These are phyloP conservation scores for Pocillopora verrucosa DNA, from an alignment of 64 coral and sea anemone genomes.

Conservation along the genomic window DNA sequence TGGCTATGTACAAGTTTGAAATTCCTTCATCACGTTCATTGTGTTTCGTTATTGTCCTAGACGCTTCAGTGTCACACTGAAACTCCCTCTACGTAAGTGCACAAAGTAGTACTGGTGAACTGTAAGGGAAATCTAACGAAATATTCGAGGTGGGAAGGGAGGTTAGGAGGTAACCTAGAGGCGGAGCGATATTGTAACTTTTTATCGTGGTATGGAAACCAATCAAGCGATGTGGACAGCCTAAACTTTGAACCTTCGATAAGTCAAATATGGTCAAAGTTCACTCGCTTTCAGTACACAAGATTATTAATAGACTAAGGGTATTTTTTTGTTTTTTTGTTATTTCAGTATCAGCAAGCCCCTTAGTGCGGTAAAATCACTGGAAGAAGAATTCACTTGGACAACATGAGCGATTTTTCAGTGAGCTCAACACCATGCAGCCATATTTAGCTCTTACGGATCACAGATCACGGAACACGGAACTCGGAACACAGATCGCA, in stretches of 20 bases:
- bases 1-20: too few species aligned
- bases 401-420: neutral
- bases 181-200: too few species aligned
- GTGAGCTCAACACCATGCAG: neutral
- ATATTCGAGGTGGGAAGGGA: too few species aligned
- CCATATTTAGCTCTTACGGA: neutral
- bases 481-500: too few species aligned
- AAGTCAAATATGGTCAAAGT: neutral
- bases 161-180: too few species aligned
- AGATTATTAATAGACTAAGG: neutral
- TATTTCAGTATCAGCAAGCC: conserved; percentile 79
- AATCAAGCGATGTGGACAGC: neutral
- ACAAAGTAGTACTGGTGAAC: too few species aligned
- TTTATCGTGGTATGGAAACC: too few species aligned
- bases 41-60: too few species aligned
- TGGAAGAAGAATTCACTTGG: conserved; percentile 91
- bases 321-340: neutral
- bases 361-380: conserved; percentile 62
- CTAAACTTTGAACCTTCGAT: neutral
- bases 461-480: neutral
- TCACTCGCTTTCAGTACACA: neutral
- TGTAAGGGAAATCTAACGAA: too few species aligned
- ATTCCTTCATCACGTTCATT: too few species aligned
- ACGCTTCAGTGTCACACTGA: too few species aligned
- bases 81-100: too few species aligned